These are phyloP conservation scores for Hydriomena furcata DNA, from an alignment of 2,888 invertebrate species.

Conservation along the genomic window DNA sequence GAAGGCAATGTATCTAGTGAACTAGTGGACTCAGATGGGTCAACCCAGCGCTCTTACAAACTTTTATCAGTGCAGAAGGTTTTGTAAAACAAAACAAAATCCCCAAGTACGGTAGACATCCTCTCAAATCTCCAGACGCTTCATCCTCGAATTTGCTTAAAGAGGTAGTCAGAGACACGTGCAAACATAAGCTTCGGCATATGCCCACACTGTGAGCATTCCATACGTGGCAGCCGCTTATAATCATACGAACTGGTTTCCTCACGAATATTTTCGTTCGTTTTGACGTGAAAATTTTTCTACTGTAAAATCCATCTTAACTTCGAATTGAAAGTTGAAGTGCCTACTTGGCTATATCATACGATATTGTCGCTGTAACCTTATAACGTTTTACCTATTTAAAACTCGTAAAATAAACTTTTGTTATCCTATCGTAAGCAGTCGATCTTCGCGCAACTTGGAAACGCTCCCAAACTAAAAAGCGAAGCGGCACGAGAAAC, in stretches of 20 bases:
- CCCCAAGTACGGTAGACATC: no score
- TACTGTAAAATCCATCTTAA: no score
- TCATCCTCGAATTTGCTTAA: no score
- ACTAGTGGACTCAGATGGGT: constrained; percentile 18
- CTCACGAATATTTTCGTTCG: no score
- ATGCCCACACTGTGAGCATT: no score
- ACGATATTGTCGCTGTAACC: not conserved
- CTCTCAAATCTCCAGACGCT: no score
- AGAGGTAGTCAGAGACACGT: no score
- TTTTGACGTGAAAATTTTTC: no score
- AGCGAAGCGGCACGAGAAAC: constrained; percentile 49
- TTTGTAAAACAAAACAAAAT: not conserved
- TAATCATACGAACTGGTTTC: no score
- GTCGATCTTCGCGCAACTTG: constrained; percentile 24
- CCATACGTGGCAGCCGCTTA: no score
- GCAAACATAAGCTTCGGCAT: no score
- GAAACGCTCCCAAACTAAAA: constrained; percentile 41
- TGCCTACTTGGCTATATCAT: not conserved
- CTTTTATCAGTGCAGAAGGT: constrained; percentile 4
- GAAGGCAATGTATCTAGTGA: constrained; percentile 15
- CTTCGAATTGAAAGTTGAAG: no score
- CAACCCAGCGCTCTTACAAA: constrained; percentile 3
- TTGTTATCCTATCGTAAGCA: constrained; percentile 17
- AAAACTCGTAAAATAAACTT: constrained; percentile 11
- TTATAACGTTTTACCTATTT: not conserved